Evolutionary conservation across 2,888 invertebrate species (phyloP), one percentile per base, ranked within the genome.

Genomic region (Drosophila hamatofila): DNA sequence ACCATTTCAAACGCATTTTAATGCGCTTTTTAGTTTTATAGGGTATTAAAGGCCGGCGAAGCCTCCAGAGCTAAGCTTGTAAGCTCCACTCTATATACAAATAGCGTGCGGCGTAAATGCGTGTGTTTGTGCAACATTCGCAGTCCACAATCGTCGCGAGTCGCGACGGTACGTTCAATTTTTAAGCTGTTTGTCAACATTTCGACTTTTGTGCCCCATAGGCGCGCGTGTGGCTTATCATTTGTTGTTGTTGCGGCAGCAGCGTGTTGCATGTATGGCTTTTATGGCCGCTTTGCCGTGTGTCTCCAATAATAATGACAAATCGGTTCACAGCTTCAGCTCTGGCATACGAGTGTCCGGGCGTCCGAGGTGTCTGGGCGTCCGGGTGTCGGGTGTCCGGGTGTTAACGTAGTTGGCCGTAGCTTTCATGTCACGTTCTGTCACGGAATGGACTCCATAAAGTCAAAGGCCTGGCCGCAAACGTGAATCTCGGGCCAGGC

Each of bases 221-320:
- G 58, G 62, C 51, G 44, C 16, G 37, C 66, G 71, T 30, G 35
- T 49, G 49, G 68, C 69, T 69, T 69, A 46, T 56, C 48, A 55
- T 61, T 59, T 55, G 46, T 44, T 70, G 54, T 49, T 70, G 46
- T 37, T 49, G 56, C 16, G 39, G 37, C 51, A 51, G 30, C 48
- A 39, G 30, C 59, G 57, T 62, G 64, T 58, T 59, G 74, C 51
- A 55, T 63, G 62, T 48, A 52, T 64, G 70, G 55, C 61, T 75
- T 77, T 80, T 80, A 80, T 75, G 61, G 72, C 35, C 58, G 54
- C 33, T 59, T 70, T 70, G 52, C 66, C 64, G 63, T 79, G 79
- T 78, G 81, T 78, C 88, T 78, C 72, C 88, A 83, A 83, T 83
- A 83, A 83, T 83, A 88, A 83, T 83, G 89, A 83, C 88, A 83